Base-by-base conservation (phyloP, 1,140 invertebrate genomes). In the Listronotus oregonensis region DNA sequence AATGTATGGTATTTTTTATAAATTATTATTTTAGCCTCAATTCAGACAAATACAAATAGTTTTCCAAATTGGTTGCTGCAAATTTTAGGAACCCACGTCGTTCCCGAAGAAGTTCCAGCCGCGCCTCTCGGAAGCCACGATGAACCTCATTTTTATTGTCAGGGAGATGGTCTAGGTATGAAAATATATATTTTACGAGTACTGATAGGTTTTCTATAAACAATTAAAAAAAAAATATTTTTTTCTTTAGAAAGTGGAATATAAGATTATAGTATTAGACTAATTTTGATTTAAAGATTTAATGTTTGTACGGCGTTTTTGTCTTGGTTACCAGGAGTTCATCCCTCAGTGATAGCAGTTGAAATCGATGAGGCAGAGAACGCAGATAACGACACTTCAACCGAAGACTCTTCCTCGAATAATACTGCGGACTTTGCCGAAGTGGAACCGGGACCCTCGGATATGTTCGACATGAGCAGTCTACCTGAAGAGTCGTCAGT, bases 81-180 rank as follows among this genome's bases (percentile, higher is more conserved):
- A 54, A 76, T 83, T 50, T 66, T 78, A 69, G 58, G 64, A 67
- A 72, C 52, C 51, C 66, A 56, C 70, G 49, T 55, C 3, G 40
- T 49, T 7, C 14, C 21, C 9, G 55, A 69, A 44, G 52, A 49
- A 15, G 39, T 37, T 0, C 15, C 18, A 10, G 14, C 14, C 3
- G 18, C 11, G 11, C 32, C 47, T 6, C 17, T 18, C 10, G 40
- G 14, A 11, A 54, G 17, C 54, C 68, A 59, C 39, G 71, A 70
- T 42, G 74, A 71, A 43, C 69, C 74, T 1, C 71, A 76, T 64
- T 78, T 77, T 64, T 79, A 78, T 66, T 75, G 75, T 52, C 76
- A 78, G 66, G 77, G 79, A 21, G 77, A 79, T 66, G 77, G 74
- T 32, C 63, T 77, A 72, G 79, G 78, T 79, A 69, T n/a, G n/a